Percentiles rank a stretch among this genome's conserved stretches.
Conservation (phyloP, 2,888 invertebrate genomes). For the Drosophila aldrichi region DNA sequence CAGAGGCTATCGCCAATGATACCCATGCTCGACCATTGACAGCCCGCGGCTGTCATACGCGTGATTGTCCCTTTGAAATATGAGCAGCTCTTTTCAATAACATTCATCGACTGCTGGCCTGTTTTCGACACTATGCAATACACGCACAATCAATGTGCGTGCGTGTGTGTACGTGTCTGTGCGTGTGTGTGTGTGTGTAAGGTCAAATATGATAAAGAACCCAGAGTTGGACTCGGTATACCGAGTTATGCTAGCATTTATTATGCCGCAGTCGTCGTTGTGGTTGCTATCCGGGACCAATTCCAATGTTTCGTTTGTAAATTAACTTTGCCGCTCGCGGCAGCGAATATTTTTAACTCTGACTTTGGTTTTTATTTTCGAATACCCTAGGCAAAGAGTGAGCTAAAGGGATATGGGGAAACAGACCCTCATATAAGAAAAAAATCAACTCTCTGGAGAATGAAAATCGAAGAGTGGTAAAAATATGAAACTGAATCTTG, state of each 20-base stretch:
- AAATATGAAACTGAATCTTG: background rate
- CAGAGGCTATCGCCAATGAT: constrained; percentile 48
- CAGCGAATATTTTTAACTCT: constrained; percentile 61
- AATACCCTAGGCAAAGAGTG: constrained; percentile 30
- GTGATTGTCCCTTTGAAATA: constrained; percentile 80
- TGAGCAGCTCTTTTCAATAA: constrained; percentile 78
- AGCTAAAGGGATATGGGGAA: background rate
- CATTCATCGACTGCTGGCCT: constrained; percentile 46
- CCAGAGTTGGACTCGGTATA: constrained; percentile 36
- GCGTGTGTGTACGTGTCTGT: background rate
- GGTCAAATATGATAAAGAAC: constrained; percentile 67
- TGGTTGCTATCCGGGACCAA: constrained; percentile 58
- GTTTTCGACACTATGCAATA: constrained; percentile 69
- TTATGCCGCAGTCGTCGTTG: constrained; percentile 70
- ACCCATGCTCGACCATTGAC: constrained; percentile 64
- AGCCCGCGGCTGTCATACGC: constrained; percentile 78
- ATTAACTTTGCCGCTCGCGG: constrained; percentile 75
- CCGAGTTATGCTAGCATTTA: constrained; percentile 70
- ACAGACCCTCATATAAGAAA: background rate
- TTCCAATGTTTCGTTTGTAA: constrained; percentile 79
- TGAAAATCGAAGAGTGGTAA: background rate
- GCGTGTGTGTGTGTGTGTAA: constrained; percentile 25
- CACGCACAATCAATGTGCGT: constrained; percentile 52
- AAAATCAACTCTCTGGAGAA: background rate
- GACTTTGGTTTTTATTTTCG: constrained; percentile 10